A percentile compares a stretch with the other conserved stretches of the same genome.
phyloP scores from a whole-genome alignment of 2,797 vertebrate species.

The Diplodus puntazzo region DNA sequence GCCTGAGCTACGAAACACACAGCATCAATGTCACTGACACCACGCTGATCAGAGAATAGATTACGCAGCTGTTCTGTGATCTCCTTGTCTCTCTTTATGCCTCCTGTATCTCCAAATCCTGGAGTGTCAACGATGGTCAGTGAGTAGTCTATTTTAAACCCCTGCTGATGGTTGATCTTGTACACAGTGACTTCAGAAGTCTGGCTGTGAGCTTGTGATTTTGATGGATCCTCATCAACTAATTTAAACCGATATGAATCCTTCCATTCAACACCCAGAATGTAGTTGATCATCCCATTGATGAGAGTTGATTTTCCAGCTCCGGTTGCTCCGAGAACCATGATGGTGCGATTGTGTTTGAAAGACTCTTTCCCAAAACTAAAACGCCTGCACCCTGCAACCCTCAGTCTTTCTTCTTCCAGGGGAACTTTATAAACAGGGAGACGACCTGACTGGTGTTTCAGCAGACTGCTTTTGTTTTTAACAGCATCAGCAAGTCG shows the following conservation, averaged over 20 bases:
- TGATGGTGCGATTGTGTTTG: background rate
- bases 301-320: no score
- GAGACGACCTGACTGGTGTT: background rate
- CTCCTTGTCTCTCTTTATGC: background rate
- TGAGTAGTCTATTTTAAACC: conserved; percentile 32
- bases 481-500: background rate
- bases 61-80: conserved; percentile 21
- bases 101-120: conserved; percentile 25
- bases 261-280: no score
- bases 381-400: no score
- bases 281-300: no score
- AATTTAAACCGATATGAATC: conserved; percentile 36
- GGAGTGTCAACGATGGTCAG: conserved; percentile 68
- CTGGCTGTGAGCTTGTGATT: conserved; percentile 52
- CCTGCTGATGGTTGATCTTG: conserved; percentile 17
- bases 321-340: no score
- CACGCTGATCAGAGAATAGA: conserved; percentile 1
- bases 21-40: conserved; percentile 20
- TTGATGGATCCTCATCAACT: conserved; percentile 48
- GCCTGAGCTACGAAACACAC: conserved; percentile 10
- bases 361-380: no score
- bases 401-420: background rate
- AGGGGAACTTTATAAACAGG: conserved; percentile 11
- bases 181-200: conserved; percentile 35
- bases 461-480: background rate